Percentiles rank a stretch among this genome's conserved stretches.
phyloP scores from a whole-genome alignment of 2,797 vertebrate species.

The Poeciliopsis turneri region DNA sequence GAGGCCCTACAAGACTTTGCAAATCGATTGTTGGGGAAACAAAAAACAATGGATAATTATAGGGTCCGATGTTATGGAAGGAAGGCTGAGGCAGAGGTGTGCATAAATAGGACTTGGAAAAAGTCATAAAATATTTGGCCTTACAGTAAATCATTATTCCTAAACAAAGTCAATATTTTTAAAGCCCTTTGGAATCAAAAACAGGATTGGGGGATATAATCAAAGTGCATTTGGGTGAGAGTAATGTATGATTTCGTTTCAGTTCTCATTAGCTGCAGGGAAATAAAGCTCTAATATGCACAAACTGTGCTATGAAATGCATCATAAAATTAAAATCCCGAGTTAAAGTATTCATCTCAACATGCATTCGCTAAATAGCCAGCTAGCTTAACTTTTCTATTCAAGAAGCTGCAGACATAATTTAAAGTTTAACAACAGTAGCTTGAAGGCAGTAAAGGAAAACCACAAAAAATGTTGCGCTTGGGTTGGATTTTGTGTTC shows the following conservation, averaged over 20 bases:
- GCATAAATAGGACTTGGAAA: background rate
- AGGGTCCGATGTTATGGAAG: slow-evolving; percentile 6
- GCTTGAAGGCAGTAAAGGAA: slow-evolving; percentile 7
- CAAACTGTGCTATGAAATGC: background rate
- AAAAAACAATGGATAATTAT: background rate
- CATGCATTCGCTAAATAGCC: slow-evolving; percentile 27
- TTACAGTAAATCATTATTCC: background rate
- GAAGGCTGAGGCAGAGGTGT: slow-evolving; percentile 18
- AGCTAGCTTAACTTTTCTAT: slow-evolving; percentile 26
- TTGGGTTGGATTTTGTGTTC: slow-evolving; percentile 9
- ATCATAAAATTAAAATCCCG: background rate
- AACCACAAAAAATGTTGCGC: slow-evolving; percentile 6
- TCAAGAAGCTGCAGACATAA: slow-evolving; percentile 16
- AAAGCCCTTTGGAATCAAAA: background rate
- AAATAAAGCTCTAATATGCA: background rate
- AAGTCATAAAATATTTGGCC: background rate
- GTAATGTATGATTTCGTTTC: background rate
- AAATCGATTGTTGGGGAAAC: background rate
- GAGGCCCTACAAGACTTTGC: slow-evolving; percentile 24
- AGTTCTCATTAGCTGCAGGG: background rate
- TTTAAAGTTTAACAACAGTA: slow-evolving; percentile 14
- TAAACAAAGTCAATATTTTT: background rate
- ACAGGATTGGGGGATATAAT: background rate
- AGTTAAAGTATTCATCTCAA: background rate
- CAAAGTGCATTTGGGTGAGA: background rate